Conservation (phyloP, 2,888 invertebrate species). For the Ochropleura leucogaster region DNA sequence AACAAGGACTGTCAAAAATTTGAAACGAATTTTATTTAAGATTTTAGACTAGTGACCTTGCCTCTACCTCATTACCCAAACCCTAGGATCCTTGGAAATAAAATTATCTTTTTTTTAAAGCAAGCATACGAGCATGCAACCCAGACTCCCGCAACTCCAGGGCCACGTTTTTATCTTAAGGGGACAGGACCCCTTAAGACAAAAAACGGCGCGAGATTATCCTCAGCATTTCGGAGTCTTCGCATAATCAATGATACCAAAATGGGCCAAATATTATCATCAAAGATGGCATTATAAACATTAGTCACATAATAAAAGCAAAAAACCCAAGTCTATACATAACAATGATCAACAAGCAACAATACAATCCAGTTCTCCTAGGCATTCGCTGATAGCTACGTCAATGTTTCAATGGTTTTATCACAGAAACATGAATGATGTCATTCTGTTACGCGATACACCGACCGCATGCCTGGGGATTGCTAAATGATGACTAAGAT, state of each 20-base stretch:
- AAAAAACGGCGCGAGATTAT: neutral
- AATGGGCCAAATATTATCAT: neutral
- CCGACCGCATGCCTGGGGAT: constrained; percentile 24
- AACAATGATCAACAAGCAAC: constrained; percentile 11
- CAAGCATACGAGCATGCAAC: too few relatives aligned
- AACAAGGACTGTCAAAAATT: neutral
- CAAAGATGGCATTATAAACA: neutral
- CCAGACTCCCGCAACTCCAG: too few relatives aligned
- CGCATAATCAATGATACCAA: neutral
- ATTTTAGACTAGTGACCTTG: too few relatives aligned
- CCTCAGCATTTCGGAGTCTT: neutral
- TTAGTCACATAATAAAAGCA: neutral
- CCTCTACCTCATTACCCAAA: too few relatives aligned
- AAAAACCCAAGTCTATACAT: neutral
- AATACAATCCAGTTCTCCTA: constrained; percentile 1
- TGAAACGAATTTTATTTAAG: too few relatives aligned
- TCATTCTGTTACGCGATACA: constrained; percentile 54
- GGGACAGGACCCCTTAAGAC: too few relatives aligned
- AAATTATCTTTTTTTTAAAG: too few relatives aligned
- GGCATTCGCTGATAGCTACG: constrained; percentile 34
- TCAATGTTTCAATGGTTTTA: constrained; percentile 50
- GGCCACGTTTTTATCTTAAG: neutral
- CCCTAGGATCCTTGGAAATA: too few relatives aligned
- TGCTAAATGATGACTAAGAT: constrained; percentile 60
- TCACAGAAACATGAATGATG: constrained; percentile 50